phyloP scores from a whole-genome alignment of 92 coral and sea anemone genomes.

The Parazoanthus atlanticus region DNA sequence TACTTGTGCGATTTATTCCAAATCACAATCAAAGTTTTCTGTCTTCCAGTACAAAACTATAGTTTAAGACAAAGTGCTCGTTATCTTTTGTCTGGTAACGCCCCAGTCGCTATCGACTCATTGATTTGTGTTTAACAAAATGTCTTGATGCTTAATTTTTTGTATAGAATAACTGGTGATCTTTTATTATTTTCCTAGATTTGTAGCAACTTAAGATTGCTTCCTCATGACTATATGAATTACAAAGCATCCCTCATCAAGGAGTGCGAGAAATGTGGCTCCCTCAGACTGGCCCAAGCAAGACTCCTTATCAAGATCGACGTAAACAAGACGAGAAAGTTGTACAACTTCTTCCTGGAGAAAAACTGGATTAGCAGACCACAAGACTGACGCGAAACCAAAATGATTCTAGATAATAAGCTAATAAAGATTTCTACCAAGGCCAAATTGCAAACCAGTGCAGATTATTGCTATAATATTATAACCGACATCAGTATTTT shows the following conservation, averaged over 20 bases:
- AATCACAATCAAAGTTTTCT: not conserved
- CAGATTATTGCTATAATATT: too few relatives aligned
- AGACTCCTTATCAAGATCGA: conserved; percentile 91
- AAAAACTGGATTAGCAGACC: conserved; percentile 87
- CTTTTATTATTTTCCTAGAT: conserved; percentile 49
- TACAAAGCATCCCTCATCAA: conserved; percentile 84
- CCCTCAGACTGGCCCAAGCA: conserved; percentile 90
- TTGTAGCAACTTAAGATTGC: conserved; percentile 81
- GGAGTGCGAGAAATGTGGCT: conserved; percentile 83
- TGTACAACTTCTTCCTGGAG: conserved; percentile 91
- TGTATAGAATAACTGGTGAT: too few relatives aligned
- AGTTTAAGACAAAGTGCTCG: not conserved
- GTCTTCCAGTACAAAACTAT: not conserved
- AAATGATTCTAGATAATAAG: not conserved
- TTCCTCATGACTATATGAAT: conserved; percentile 82
- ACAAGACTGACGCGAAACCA: conserved; percentile 52
- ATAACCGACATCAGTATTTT: too few relatives aligned
- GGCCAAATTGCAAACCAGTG: too few relatives aligned
- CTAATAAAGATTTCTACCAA: too few relatives aligned
- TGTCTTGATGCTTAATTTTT: too few relatives aligned
- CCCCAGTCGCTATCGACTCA: too few relatives aligned
- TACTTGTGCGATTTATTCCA: too few relatives aligned
- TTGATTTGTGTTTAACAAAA: too few relatives aligned
- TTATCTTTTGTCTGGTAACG: too few relatives aligned
- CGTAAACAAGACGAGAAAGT: conserved; percentile 96